Base-by-base conservation (phyloP, 2,113 vertebrate genomes). In the Morone saxatilis region DNA sequence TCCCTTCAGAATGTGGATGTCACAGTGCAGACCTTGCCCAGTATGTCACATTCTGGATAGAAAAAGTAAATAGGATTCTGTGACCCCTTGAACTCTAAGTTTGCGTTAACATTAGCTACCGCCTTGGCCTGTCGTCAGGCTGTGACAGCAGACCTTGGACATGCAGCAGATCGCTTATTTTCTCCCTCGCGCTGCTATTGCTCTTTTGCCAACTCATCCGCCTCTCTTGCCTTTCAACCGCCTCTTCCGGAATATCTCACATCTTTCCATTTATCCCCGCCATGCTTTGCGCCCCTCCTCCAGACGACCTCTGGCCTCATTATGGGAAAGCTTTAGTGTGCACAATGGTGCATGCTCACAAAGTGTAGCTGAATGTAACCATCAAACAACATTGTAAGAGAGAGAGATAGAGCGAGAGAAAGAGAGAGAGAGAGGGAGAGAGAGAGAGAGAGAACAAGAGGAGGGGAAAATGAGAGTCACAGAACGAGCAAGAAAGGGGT, bases 311-410 rank as follows among this genome's bases (percentile, higher is more conserved):
- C 61, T 71, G 77, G 73, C 68, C 78, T 92, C 79, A 81, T 91
- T 84, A 92, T 76, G 78, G 77, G 56, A 86, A 87, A 69, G 83
- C 81, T 83, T 78, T 31, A 31, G 79, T 20, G 14, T 76, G 70
- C 74, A 83, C 83, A 57, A n/a, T 51, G 48, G 77, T 79, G 85
- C 67, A 25, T 22, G 80, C 68, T 80, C 78, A 36, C 61, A 71
- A 78, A 87, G 71, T 78, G 76, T 36, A 73, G 72, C 17, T 12
- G 47, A 88, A 67, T 57, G 65, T 65, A 53, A 85, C 76, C 79
- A 89, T 88, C 84, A 90, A 88, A 88, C 80, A 45, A 78, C 71
- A 80, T 79, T 1, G 8, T 88, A 81, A 87, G 71, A 71, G 73
- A 81, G 56, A 68, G 72, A 85, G 80, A 79, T 22, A 31, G 31